Percentiles rank a stretch among this genome's conserved stretches.
phyloP scores from a whole-genome alignment of 2,797 vertebrate genomes.

The Protosalanx chinensis region DNA sequence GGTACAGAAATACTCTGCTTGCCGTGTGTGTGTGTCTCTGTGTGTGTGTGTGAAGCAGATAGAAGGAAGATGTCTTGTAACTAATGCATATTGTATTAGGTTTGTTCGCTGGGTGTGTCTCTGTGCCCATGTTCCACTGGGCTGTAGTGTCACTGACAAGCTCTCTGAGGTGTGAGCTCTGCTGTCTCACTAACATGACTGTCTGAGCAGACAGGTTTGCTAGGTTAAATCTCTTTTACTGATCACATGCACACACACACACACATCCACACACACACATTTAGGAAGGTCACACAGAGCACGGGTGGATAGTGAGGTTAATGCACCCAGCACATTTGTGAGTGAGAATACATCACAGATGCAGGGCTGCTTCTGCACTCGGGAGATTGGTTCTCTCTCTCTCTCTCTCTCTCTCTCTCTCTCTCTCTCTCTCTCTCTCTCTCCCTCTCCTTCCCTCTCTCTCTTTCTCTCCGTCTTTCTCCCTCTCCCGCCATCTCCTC shows the following conservation, averaged over 20 bases:
- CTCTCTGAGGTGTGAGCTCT: conserved; percentile 22
- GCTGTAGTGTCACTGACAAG: not conserved
- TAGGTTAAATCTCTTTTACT: conserved; percentile 6
- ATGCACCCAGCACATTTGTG: conserved; percentile 21
- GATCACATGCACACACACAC: not conserved
- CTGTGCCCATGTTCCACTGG: not conserved
- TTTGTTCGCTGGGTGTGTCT: not conserved
- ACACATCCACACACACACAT: not conserved
- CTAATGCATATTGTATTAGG: not conserved
- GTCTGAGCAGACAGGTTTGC: conserved; percentile 37
- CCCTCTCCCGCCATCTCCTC: conserved; percentile 8
- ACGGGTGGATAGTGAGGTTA: not conserved
- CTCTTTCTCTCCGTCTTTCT: not conserved
- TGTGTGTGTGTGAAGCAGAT: conserved; percentile 1
- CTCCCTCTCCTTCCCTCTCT: conserved; percentile 5
- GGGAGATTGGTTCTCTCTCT: conserved; percentile 45
- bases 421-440: conserved; percentile 47
- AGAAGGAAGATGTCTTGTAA: not conserved
- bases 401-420: conserved; percentile 10
- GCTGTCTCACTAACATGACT: conserved; percentile 19
- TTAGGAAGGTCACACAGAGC: not conserved
- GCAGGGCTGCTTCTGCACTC: conserved; percentile 53
- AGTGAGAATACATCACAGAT: conserved; percentile 37
- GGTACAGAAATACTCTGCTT: conserved; percentile 52
- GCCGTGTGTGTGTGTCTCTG: conserved; percentile 6